Base-by-base conservation (phyloP, 1,140 invertebrate species). In the Bombus breviceps region DNA sequence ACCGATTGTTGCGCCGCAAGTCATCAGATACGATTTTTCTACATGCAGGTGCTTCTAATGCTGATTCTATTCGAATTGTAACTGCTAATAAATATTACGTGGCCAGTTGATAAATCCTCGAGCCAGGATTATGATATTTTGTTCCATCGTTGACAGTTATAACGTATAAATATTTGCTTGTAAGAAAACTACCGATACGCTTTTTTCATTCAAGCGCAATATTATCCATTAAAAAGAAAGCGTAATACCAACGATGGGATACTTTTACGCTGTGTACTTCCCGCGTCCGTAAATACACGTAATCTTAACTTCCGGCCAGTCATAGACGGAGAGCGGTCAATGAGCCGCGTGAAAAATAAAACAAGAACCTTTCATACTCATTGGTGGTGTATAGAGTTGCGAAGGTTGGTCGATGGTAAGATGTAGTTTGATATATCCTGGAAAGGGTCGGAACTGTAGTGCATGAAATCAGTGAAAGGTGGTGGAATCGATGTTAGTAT, bases 401-500 rank as follows among this genome's bases (percentile, higher is more conserved):
- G 57, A 64, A 79, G 41, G 43, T 80, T 76, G 80, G 8, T 25
- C 25, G 66, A 57, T 80, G 64, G 69, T 18, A n/a, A 72, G 43
- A 62, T 69, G 64, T 53, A 37, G 43, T 34, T 66, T 76, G 68
- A 57, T 76, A 81, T 84, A 89, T 83, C 77, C 80, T 86, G 72
- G 85, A 83, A 89, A 88, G 83, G 57, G 74, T 86, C 75, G 76
- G 18, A 15, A 81, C 64, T 89, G 34, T 74, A 83, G 81, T 13
- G 62, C 28, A 87, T 86, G 81, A 84, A 83, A 80, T 74, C 80
- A 90, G 92, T 92, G 94, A 94, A 94, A 93, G 94, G 94, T 93
- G 91, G 92, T 93, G 91, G 92, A 92, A 92, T 91, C 88, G 88
- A 92, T 86, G 85, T 84, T 86, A 92, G 90, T 95, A 95, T 95